phyloP scores from a whole-genome alignment of 2,113 vertebrate genomes.

The Eudyptes chrysolophus region DNA sequence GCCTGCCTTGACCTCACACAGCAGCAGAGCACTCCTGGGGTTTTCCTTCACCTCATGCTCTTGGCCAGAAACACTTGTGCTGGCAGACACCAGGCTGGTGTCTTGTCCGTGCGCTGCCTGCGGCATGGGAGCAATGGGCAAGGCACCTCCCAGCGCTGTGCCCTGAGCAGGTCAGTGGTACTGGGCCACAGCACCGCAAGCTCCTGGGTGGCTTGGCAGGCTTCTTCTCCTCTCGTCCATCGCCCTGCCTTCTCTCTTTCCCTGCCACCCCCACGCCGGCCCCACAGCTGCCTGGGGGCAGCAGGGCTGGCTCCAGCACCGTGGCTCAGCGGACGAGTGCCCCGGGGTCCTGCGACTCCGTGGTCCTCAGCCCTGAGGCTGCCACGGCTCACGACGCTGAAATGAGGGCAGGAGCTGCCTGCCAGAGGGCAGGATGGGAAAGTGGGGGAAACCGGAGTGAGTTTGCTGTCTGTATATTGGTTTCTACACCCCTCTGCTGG shows the following conservation, averaged over 20 bases:
- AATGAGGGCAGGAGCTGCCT: neutral
- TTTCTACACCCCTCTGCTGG: conserved; percentile 55
- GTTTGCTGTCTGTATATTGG: neutral
- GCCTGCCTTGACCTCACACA: no score
- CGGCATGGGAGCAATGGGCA: fast-evolving
- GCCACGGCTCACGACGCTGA: neutral
- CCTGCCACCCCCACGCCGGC: fast-evolving
- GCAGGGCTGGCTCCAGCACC: neutral
- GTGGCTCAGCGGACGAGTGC: fast-evolving
- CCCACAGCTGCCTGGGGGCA: neutral
- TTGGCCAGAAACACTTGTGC: neutral
- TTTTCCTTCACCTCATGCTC: neutral
- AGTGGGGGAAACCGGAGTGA: neutral
- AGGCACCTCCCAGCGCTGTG: fast-evolving
- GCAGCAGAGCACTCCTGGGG: neutral
- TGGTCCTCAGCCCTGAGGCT: neutral
- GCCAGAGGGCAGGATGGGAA: neutral
- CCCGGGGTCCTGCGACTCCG: neutral
- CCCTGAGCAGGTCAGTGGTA: neutral
- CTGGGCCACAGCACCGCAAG: neutral
- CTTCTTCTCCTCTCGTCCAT: neutral
- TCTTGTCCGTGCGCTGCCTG: fast-evolving
- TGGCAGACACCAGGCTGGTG: neutral
- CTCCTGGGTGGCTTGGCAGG: neutral
- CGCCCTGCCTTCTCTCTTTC: neutral